phyloP scores from a whole-genome alignment of 2,888 invertebrate species.

The Lasiommata megera region DNA sequence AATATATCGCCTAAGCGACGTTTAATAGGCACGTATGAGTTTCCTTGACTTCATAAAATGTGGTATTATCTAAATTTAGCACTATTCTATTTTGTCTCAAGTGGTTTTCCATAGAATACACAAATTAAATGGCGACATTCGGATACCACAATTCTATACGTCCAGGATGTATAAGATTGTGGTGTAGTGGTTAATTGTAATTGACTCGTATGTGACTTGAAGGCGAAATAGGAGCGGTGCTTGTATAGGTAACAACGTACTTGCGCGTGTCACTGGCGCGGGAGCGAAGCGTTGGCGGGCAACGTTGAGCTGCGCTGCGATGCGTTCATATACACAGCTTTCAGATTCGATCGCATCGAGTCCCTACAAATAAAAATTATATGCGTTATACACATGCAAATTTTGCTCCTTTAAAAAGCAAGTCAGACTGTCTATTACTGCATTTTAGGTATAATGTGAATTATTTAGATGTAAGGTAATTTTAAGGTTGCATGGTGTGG shows the following conservation, averaged over 20 bases:
- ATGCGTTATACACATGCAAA: too few species aligned
- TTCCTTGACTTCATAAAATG: too few species aligned
- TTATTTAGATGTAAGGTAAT: too few species aligned
- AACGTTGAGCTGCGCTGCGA: constrained; percentile 92
- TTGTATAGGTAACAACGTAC: not conserved
- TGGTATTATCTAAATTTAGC: too few species aligned
- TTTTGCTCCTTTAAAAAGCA: too few species aligned
- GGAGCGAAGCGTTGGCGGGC: constrained; percentile 91
- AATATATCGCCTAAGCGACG: too few species aligned
- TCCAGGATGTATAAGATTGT: not conserved
- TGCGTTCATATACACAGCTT: constrained; percentile 86
- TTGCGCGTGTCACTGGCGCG: constrained; percentile 69
- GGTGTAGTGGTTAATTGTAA: not conserved
- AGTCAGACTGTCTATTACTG: too few species aligned
- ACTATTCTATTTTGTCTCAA: too few species aligned
- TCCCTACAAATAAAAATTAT: constrained; percentile 78
- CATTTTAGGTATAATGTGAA: too few species aligned
- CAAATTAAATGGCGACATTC: not conserved
- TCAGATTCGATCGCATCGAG: constrained; percentile 88
- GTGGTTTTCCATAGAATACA: not conserved
- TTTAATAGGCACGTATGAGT: too few species aligned
- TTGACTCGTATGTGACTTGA: not conserved
- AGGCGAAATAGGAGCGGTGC: not conserved
- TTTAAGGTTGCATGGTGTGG: too few species aligned
- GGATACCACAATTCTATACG: not conserved